These are phyloP conservation scores for Platycnemis pennipes DNA, from an alignment of 2,888 invertebrate species.

Conservation along the genomic window DNA sequence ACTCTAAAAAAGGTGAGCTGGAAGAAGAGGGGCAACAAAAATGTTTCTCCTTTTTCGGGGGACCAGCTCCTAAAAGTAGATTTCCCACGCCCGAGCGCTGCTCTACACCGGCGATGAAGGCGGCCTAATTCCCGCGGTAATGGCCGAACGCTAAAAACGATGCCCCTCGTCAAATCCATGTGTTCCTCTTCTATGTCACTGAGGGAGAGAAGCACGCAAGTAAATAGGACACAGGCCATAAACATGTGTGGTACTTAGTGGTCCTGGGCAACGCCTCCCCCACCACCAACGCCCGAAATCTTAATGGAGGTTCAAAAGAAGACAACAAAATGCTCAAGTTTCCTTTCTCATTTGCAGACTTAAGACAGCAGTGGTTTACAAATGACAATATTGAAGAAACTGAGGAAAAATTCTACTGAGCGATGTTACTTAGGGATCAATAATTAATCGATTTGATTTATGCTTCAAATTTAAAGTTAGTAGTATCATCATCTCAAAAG, in stretches of 20 bases:
- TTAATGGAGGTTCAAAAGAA: neutral
- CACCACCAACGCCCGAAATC: neutral
- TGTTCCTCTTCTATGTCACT: neutral
- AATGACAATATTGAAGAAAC: neutral
- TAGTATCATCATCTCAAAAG: no score
- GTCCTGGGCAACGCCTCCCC: neutral
- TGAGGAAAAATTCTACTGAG: no score
- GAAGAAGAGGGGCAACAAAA: neutral
- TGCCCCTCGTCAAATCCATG: neutral
- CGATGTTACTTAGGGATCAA: no score
- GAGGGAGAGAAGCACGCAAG: neutral
- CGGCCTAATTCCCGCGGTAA: conserved; percentile 23
- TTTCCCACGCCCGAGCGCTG: neutral
- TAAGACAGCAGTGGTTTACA: neutral
- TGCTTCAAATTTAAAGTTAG: no score
- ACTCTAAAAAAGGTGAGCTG: neutral
- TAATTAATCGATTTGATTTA: no score
- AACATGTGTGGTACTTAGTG: neutral
- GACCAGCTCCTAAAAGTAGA: neutral
- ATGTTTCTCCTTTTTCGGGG: neutral
- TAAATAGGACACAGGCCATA: neutral
- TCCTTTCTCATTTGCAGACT: neutral
- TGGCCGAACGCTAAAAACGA: neutral
- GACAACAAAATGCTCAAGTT: neutral
- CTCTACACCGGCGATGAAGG: neutral